Conservation (phyloP, 2,888 invertebrate species). For the Amiota mariae region DNA sequence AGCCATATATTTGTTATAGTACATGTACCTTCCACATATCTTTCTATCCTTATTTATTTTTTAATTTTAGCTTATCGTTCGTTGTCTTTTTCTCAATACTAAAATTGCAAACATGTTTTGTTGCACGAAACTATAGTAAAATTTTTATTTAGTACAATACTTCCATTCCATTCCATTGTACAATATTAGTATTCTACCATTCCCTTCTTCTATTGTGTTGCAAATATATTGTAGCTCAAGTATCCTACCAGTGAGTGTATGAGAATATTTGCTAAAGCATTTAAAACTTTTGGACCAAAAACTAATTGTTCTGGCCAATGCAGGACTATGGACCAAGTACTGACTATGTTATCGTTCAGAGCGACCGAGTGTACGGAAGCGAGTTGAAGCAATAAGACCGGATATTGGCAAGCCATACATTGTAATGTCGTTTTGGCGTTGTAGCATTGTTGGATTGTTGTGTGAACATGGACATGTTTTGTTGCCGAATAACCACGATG, state of each 20-base stretch:
- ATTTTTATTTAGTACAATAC: too few species aligned
- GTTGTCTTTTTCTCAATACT: background rate
- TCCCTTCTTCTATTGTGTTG: too few species aligned
- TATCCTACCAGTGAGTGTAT: too few species aligned
- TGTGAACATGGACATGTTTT: slow-evolving; percentile 25
- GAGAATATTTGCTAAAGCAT: slow-evolving; percentile 20
- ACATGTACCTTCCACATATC: too few species aligned
- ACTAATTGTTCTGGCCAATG: slow-evolving; percentile 26
- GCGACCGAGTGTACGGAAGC: slow-evolving; percentile 9
- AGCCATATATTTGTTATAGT: too few species aligned
- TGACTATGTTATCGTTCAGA: too few species aligned
- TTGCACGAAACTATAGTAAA: background rate
- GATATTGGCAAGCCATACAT: slow-evolving; percentile 23
- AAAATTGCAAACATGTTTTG: slow-evolving; percentile 24
- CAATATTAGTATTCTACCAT: too few species aligned
- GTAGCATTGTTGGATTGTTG: slow-evolving; percentile 1
- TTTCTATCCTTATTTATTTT: too few species aligned
- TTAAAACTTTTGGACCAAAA: slow-evolving; percentile 27
- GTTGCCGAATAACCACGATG: slow-evolving; percentile 24
- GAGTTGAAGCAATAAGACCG: background rate
- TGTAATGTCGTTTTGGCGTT: slow-evolving; percentile 11
- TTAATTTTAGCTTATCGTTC: too few species aligned
- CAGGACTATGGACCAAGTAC: background rate
- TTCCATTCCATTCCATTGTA: too few species aligned
- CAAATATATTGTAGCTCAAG: too few species aligned